phyloP scores from a whole-genome alignment of 2,113 vertebrate species.

The Orycteropus afer region DNA sequence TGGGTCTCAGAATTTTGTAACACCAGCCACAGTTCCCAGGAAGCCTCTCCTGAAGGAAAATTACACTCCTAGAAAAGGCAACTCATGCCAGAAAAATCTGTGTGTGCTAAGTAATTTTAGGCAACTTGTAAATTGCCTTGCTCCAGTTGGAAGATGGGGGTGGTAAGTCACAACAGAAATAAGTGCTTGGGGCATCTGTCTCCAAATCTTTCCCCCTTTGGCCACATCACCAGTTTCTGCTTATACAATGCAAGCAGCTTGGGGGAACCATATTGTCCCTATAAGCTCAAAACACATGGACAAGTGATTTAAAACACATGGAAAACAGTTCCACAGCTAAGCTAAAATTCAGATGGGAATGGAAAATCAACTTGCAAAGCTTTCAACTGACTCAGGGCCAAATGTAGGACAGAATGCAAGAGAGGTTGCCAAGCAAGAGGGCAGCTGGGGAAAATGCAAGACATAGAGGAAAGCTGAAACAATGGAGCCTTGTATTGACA shows the following conservation, averaged over 20 bases:
- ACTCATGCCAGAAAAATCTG: not conserved
- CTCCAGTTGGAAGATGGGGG: slow-evolving; percentile 63
- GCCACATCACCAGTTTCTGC: slow-evolving; percentile 70
- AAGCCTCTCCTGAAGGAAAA: not conserved
- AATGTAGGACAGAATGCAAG: slow-evolving; percentile 77
- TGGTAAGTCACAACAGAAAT: slow-evolving; percentile 68
- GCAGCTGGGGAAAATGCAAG: slow-evolving; percentile 50
- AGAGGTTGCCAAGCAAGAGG: slow-evolving; percentile 74
- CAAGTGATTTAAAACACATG: slow-evolving; percentile 83
- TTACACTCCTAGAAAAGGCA: slow-evolving; percentile 15
- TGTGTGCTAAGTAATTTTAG: slow-evolving; percentile 33
- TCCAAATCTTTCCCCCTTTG: slow-evolving; percentile 61
- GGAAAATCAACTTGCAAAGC: slow-evolving; percentile 80
- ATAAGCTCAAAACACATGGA: slow-evolving; percentile 81
- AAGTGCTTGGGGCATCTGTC: slow-evolving; percentile 69
- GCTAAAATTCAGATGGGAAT: slow-evolving; percentile 80
- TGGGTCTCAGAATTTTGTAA: slow-evolving; percentile 41
- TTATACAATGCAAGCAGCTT: slow-evolving; percentile 76
- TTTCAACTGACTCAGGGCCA: slow-evolving; percentile 81
- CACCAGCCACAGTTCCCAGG: not conserved
- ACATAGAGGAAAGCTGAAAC: slow-evolving; percentile 64
- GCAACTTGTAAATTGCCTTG: slow-evolving; percentile 57
- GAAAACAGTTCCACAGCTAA: slow-evolving; percentile 78
- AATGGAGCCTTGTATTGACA: slow-evolving; percentile 75
- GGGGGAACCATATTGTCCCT: slow-evolving; percentile 78